Evolutionary conservation across 2,113 vertebrate species (phyloP).

Genomic region (Takifugu bimaculatus): DNA sequence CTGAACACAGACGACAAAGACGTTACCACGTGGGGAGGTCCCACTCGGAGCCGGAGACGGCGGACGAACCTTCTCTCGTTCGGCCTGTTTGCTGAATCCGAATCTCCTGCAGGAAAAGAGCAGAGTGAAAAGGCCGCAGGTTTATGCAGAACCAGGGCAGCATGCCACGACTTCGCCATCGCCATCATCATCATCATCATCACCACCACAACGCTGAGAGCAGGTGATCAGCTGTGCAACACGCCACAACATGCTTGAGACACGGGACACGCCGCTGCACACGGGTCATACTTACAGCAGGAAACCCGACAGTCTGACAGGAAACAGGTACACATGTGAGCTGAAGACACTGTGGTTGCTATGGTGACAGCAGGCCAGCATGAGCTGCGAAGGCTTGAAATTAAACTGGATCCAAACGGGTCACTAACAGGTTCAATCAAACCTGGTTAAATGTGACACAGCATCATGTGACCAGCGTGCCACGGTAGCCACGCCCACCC

Average conservation of each 20-base stretch:
- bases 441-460: too few relatives aligned
- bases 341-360: not conserved
- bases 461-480: too few relatives aligned
- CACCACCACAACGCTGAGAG: slow-evolving; percentile 1
- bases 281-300: slow-evolving; percentile 55
- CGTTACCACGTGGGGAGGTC: too few relatives aligned
- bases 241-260: slow-evolving; percentile 35
- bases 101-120: slow-evolving; percentile 77
- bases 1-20: slow-evolving; percentile 57
- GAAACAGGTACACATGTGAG: slow-evolving; percentile 25
- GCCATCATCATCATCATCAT: not conserved
- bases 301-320: slow-evolving; percentile 48
- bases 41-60: not conserved
- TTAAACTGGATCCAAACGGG: too few relatives aligned
- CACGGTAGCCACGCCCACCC: too few relatives aligned
- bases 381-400: too few relatives aligned
- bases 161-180: slow-evolving; percentile 22
- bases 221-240: not conserved
- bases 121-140: not conserved
- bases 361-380: not conserved
- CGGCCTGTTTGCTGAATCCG: slow-evolving; percentile 84
- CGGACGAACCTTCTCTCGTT: slow-evolving; percentile 82
- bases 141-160: too few relatives aligned
- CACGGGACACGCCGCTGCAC: slow-evolving; percentile 9
- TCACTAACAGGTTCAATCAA: too few relatives aligned